Base-by-base conservation (phyloP, 2,113 vertebrate genomes). In the Sisor rabdophorus region DNA sequence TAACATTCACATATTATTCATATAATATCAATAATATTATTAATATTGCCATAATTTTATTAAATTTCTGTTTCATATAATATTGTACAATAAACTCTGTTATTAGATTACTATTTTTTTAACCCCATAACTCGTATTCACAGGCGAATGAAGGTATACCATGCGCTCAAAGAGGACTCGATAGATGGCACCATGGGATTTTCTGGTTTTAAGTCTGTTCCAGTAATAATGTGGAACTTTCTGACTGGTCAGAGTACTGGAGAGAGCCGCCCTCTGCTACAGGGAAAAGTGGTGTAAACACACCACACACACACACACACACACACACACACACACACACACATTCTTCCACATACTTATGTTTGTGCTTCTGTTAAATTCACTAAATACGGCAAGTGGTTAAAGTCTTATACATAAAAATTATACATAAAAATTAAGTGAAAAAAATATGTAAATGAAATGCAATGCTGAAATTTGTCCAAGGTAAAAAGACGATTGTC, bases 201-300 rank as follows among this genome's bases (percentile, higher is more conserved):
- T 88, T 80, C 91, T 1, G 80, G 74, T 0, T 63, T 91, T 1
- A 86, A 90, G 5, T 88, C 88, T 2, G 87, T 92, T 28, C 92
- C 94, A 58, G 80, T 94, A 81, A 85, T 93, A 76, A 81, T 96
- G 81, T 94, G 92, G 86, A 91, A 85, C 71, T 71, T 93, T 59
- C 89, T 95, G 75, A 90, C 85, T 52, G 84, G 90, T 53, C 87
- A 87, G 26, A 87, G 88, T 17, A 77, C 79, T 12, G 92, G 93
- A 5, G 95, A 98, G 76, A 95, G 87, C 76, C 93, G 92, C 8
- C 95, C 95, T 0, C 90, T 98, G 70, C 93, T 98, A 77, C 91
- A 90, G 28, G 89, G 93, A 52, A 89, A 91, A 52, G 86, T 93
- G 70, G 93, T 94, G 80, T 98, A 84, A 90, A 85, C 61, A 54